Evolutionary conservation across 2,113 vertebrate species (phyloP).

Genomic region (Rhinopomastus cyanomelas): DNA sequence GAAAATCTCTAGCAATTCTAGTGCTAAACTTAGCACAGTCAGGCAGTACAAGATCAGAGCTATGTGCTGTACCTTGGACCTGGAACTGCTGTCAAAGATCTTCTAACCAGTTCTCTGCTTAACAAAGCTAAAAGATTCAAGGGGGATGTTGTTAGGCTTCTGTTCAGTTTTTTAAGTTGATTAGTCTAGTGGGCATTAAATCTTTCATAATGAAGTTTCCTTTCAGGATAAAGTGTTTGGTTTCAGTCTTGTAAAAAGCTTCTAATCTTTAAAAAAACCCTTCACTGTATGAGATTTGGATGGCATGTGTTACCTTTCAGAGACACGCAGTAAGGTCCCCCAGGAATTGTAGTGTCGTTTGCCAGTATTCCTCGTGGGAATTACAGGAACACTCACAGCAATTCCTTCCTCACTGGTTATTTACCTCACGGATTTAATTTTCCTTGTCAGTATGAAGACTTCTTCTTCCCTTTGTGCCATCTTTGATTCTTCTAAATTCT

Average conservation of each 20-base stretch:
- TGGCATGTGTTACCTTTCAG: constrained; percentile 13
- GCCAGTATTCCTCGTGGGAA: background rate
- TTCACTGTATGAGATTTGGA: constrained; percentile 29
- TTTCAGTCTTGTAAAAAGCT: background rate
- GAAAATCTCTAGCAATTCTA: background rate
- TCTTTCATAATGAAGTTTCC: constrained; percentile 51
- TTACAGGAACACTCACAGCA: background rate
- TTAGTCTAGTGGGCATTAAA: constrained; percentile 59
- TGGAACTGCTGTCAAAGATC: constrained; percentile 55
- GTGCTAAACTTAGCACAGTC: constrained; percentile 65
- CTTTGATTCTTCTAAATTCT: background rate
- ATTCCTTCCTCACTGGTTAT: constrained; percentile 34
- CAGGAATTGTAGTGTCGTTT: background rate
- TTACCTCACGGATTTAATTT: constrained; percentile 26
- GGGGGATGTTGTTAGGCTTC: background rate
- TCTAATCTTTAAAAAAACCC: background rate
- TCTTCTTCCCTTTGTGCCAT: background rate
- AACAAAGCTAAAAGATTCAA: background rate
- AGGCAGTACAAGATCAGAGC: constrained; percentile 64
- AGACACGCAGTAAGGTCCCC: background rate
- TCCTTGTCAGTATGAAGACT: background rate
- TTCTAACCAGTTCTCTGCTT: constrained; percentile 56
- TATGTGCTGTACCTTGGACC: constrained; percentile 33
- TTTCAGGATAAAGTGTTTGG: constrained; percentile 36
- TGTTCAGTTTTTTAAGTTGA: background rate